Percentiles rank a stretch among this genome's conserved stretches.
phyloP scores from a whole-genome alignment of 2,113 vertebrate genomes.

The Dipodomys stephensi region DNA sequence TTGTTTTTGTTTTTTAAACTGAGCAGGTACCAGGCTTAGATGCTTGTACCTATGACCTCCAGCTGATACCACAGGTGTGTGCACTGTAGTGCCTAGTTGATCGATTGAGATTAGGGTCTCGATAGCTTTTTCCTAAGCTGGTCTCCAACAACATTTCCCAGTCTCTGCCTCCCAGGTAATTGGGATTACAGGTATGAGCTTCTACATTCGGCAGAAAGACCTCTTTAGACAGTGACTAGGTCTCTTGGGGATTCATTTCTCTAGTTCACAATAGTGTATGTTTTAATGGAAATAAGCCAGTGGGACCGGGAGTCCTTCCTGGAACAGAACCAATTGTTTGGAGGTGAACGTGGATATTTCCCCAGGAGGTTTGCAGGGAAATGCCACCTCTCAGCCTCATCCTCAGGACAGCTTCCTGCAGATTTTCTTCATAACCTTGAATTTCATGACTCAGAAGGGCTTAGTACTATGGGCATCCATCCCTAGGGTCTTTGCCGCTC shows the following conservation, averaged over 20 bases:
- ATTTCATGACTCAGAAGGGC: background rate
- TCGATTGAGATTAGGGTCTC: no score
- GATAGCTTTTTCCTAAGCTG: no score
- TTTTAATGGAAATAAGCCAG: conserved; percentile 19
- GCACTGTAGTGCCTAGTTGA: no score
- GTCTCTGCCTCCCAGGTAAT: no score
- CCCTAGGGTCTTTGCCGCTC: background rate
- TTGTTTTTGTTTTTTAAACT: no score
- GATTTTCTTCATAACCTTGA: background rate
- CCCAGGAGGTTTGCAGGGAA: background rate
- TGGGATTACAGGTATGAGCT: no score
- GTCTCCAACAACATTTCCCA: no score
- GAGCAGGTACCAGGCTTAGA: no score
- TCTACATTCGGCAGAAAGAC: background rate
- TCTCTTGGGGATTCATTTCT: conserved; percentile 25
- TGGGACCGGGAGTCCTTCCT: background rate
- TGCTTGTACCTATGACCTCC: no score
- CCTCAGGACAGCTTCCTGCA: background rate
- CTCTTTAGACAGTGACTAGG: background rate
- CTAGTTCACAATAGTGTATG: background rate
- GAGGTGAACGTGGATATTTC: conserved; percentile 12
- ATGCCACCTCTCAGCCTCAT: background rate
- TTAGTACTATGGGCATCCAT: background rate
- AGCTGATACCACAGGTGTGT: no score
- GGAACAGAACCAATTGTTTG: background rate